phyloP scores from a whole-genome alignment of 1,140 invertebrate species.

The Papilio machaon region DNA sequence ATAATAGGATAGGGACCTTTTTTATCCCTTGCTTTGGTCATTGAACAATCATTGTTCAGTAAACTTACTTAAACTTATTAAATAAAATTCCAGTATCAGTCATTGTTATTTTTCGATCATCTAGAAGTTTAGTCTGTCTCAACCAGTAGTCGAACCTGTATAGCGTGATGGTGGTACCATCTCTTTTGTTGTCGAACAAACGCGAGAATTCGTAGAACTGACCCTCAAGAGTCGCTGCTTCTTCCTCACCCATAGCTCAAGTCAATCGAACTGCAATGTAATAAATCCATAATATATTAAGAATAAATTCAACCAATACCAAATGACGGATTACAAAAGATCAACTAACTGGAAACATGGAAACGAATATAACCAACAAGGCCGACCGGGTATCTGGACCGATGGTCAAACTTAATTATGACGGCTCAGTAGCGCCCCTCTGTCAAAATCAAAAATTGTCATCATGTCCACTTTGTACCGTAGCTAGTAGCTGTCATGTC shows the following conservation, averaged over 20 bases:
- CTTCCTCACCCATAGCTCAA: slow-evolving; percentile 56
- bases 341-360: background rate
- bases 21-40: background rate
- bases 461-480: too few species aligned
- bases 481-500: too few species aligned
- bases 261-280: background rate
- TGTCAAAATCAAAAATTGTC: too few species aligned
- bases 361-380: too few species aligned
- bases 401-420: too few species aligned
- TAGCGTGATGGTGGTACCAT: slow-evolving; percentile 64
- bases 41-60: background rate
- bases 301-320: background rate
- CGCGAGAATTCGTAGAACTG: slow-evolving; percentile 68
- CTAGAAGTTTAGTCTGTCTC: slow-evolving; percentile 66
- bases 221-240: slow-evolving; percentile 65
- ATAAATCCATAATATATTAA: background rate
- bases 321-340: background rate
- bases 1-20: background rate
- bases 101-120: slow-evolving; percentile 70
- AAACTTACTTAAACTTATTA: slow-evolving; percentile 64
- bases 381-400: too few species aligned
- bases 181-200: slow-evolving; percentile 62
- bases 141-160: slow-evolving; percentile 72
- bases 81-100: slow-evolving; percentile 72
- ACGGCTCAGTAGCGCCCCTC: too few species aligned